These are phyloP conservation scores for Mesopsocus fuscifrons DNA, from an alignment of 2,888 invertebrate genomes.

Conservation along the genomic window DNA sequence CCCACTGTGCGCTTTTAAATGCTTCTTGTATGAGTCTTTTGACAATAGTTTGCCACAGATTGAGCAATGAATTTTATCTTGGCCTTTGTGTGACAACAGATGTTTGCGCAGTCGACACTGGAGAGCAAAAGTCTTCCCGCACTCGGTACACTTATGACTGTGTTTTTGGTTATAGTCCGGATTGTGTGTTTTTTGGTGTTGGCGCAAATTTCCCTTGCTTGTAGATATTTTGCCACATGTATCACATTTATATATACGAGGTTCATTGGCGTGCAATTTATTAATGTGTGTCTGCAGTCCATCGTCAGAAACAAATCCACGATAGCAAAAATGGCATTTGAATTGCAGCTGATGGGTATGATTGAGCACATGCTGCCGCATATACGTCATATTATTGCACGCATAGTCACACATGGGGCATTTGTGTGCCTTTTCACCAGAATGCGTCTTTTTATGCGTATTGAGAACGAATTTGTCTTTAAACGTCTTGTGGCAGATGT, in stretches of 20 bases:
- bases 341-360: constrained; percentile 9
- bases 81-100: constrained; percentile 1
- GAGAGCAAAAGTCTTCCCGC: constrained; percentile 7
- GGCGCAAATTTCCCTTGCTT: constrained; percentile 7
- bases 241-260: constrained; percentile 4
- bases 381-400: constrained; percentile 7
- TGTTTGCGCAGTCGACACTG: constrained; percentile 1
- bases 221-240: constrained; percentile 7
- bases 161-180: constrained; percentile 6
- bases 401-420: constrained; percentile 9
- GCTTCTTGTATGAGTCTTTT: constrained; percentile 16
- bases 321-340: constrained; percentile 9
- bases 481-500: constrained; percentile 4
- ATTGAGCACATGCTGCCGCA: constrained; percentile 6
- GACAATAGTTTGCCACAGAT: constrained; percentile 2
- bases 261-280: constrained; percentile 6
- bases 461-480: constrained; percentile 7
- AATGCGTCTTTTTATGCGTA: constrained; percentile 8
- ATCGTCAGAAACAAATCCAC: constrained; percentile 4
- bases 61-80: constrained; percentile 2
- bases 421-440: constrained; percentile 4
- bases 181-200: constrained; percentile 6
- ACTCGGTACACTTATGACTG: constrained; percentile 3
- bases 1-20: constrained; percentile 26
- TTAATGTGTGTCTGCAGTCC: constrained; percentile 9